phyloP scores from a whole-genome alignment of 2,113 vertebrate species.

The Tachuris rubrigastra region DNA sequence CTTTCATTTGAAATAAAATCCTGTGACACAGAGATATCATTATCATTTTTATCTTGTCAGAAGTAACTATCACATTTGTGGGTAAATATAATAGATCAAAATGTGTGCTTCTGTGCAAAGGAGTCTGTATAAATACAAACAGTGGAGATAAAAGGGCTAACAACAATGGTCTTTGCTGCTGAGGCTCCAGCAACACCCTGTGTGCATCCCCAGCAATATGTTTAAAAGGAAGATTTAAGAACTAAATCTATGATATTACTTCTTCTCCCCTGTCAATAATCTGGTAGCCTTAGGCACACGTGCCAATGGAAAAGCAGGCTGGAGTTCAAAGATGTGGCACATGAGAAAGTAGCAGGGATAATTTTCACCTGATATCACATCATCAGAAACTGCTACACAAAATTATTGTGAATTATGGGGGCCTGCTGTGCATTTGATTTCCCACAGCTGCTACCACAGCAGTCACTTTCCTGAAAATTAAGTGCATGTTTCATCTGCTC shows the following conservation, averaged over 20 bases:
- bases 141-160: background rate
- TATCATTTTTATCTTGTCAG: conserved; percentile 26
- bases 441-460: conserved; percentile 74
- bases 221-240: conserved; percentile 12
- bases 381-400: conserved; percentile 69
- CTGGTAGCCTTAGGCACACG: conserved; percentile 40
- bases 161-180: background rate
- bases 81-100: conserved; percentile 37
- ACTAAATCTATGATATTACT: conserved; percentile 34
- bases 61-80: conserved; percentile 21
- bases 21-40: conserved; percentile 24
- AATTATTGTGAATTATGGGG: conserved; percentile 74
- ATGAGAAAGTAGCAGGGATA: conserved; percentile 36
- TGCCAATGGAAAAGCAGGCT: conserved; percentile 21
- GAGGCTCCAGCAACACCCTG: background rate
- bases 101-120: background rate
- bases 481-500: conserved; percentile 73
- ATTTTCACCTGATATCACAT: conserved; percentile 67
- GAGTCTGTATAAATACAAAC: background rate
- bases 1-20: conserved; percentile 59
- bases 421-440: conserved; percentile 76
- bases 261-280: conserved; percentile 44
- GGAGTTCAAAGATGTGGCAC: conserved; percentile 51
- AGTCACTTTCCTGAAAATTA: conserved; percentile 76
- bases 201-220: background rate